Base-by-base conservation (phyloP, 1,140 invertebrate species). In the Colletes gigas region DNA sequence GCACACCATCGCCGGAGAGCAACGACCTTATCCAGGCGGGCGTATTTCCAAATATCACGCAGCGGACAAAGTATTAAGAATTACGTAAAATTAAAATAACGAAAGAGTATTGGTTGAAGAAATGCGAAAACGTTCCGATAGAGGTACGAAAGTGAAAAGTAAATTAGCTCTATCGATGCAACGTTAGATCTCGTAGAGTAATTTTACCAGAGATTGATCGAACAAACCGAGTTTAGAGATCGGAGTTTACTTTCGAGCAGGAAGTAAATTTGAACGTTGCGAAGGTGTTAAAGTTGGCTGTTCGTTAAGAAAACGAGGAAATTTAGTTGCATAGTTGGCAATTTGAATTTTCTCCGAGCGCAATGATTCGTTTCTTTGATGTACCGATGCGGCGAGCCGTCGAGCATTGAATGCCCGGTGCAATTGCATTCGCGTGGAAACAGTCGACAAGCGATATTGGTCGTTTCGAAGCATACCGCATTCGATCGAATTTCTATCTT, bases 351-450 rank as follows among this genome's bases (percentile, higher is more conserved):
- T 80, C 44, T 19, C 44, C 17, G 60, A 41, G 17, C 55, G 57
- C 81, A 70, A 83, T 68, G 57, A 74, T 80, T 67, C 63, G 63
- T 60, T 67, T 74, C 67, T 79, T 63, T 68, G 50, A 81, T 55
- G 19, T 82, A 55, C 3, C 77, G 44, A 2, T 47, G 44, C 44
- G 44, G 44, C 44, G 50, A 39, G 50, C 71, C 14, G 12, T n/a
- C 12, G 66, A 60, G 15, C 55, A 68, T 75, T 62, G 70, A 73
- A n/a, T 70, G 15, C 12, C 47, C 47, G 71, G 70, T 39, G 60
- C 77, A 59, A 76, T 79, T 67, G 69, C 78, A 75, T 73, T 77
- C 83, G 72, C 57, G 59, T 77, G 79, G 66, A 82, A 77, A 82
- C 60, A 69, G 68, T 39, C 62, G 73, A 73, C 78, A 67, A 65